Conservation (phyloP, 1,140 invertebrate genomes). For the Lepidurus arcticus region DNA sequence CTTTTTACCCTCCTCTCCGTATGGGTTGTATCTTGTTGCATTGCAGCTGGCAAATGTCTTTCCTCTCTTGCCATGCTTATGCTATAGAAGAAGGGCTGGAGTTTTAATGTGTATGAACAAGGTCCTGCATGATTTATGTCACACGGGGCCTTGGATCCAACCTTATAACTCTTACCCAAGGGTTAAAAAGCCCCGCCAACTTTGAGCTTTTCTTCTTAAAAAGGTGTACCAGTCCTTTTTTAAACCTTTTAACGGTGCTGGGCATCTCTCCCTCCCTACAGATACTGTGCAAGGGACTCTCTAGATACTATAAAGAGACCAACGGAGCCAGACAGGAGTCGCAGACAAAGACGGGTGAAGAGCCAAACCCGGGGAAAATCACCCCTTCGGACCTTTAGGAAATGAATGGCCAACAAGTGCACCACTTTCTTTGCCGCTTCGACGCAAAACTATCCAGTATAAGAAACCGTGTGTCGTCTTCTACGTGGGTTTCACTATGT, state of each 20-base stretch:
- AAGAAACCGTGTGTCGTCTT: not conserved
- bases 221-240: not conserved
- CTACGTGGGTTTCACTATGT: not conserved
- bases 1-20: constrained; percentile 11
- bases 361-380: not conserved
- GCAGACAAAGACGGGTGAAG: not conserved
- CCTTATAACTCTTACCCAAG: not conserved
- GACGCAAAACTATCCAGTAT: not conserved
- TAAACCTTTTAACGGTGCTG: not conserved
- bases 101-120: constrained; percentile 19
- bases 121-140: constrained; percentile 19
- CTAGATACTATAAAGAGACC: not conserved
- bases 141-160: constrained; percentile 20
- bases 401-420: constrained; percentile 21
- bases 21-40: constrained; percentile 11
- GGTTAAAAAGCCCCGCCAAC: not conserved
- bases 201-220: not conserved
- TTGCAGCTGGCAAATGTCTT: constrained; percentile 18
- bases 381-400: not conserved
- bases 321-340: not conserved
- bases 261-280: not conserved
- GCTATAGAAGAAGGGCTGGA: constrained; percentile 2
- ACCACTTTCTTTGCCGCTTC: constrained; percentile 14
- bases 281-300: not conserved
- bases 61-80: constrained; percentile 14